A percentile compares a stretch with the other conserved stretches of the same genome.
These are phyloP conservation scores for Neodiprion fabricii DNA, from an alignment of 1,140 invertebrate species.

Conservation along the genomic window DNA sequence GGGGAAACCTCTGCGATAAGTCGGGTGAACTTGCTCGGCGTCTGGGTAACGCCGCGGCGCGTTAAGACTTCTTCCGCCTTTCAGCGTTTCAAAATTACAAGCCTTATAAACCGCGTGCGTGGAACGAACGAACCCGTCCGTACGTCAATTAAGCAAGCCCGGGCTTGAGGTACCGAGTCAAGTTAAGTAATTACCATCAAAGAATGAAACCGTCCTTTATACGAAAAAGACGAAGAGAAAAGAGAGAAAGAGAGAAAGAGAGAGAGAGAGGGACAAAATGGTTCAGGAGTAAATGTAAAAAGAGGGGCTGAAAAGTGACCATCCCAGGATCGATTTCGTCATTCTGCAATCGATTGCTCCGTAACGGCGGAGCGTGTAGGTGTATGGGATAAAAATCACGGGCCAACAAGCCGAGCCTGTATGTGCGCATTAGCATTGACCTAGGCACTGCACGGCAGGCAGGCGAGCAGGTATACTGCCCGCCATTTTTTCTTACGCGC, in stretches of 20 bases:
- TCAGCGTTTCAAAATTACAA: constrained; percentile 3
- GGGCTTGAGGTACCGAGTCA: neutral
- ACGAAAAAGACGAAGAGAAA: neutral
- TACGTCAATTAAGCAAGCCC: neutral
- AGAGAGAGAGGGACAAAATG: neutral
- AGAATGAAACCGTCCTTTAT: neutral
- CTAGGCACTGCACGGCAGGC: neutral
- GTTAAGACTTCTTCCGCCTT: neutral
- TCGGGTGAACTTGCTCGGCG: too few relatives aligned
- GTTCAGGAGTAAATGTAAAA: too few relatives aligned
- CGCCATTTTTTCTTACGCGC: neutral
- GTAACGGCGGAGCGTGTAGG: too few relatives aligned
- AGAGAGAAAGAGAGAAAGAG: neutral
- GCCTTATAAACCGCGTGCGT: neutral
- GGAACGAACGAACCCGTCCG: neutral
- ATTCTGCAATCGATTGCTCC: too few relatives aligned
- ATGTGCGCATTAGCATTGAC: neutral
- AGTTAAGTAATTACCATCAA: neutral
- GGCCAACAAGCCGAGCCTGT: neutral
- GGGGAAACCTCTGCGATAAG: too few relatives aligned
- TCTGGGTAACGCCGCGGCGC: too few relatives aligned
- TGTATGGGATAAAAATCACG: neutral
- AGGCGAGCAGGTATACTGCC: neutral
- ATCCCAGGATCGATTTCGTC: too few relatives aligned
- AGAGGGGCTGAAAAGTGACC: too few relatives aligned